phyloP scores from a whole-genome alignment of 2,888 invertebrate genomes.

The Drosophila prolongata region DNA sequence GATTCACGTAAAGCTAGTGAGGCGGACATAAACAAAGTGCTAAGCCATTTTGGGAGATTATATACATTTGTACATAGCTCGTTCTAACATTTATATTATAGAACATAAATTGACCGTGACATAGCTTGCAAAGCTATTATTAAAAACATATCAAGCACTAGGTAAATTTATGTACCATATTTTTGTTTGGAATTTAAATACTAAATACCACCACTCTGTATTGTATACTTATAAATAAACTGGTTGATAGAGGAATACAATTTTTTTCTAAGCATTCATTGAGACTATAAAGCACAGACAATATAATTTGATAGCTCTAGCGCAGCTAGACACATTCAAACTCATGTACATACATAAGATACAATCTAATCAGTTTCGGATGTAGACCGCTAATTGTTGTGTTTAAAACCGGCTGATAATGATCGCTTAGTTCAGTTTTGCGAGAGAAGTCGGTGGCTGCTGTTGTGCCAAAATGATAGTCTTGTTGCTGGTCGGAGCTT shows the following conservation, averaged over 20 bases:
- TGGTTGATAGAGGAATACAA: not conserved
- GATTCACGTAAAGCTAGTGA: conserved; percentile 57
- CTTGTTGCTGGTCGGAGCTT: conserved; percentile 42
- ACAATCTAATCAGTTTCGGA: conserved; percentile 3
- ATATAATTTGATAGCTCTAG: not conserved
- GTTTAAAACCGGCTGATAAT: conserved; percentile 6
- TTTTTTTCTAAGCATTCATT: not conserved
- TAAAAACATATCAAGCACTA: no score
- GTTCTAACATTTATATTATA: no score
- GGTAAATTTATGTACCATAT: no score
- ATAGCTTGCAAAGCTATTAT: no score
- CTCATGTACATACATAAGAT: not conserved
- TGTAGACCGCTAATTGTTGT: not conserved
- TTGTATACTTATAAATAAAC: not conserved
- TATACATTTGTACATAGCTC: no score
- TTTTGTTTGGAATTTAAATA: no score
- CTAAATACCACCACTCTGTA: not conserved
- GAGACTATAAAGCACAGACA: not conserved
- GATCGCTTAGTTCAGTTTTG: conserved; percentile 9
- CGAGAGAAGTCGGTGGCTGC: not conserved
- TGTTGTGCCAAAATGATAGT: conserved; percentile 1
- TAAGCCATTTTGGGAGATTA: not conserved
- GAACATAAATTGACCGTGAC: no score
- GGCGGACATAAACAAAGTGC: conserved; percentile 17
- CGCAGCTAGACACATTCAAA: not conserved